phyloP scores from a whole-genome alignment of 2,797 vertebrate genomes.

The Catostomus latipinnis region DNA sequence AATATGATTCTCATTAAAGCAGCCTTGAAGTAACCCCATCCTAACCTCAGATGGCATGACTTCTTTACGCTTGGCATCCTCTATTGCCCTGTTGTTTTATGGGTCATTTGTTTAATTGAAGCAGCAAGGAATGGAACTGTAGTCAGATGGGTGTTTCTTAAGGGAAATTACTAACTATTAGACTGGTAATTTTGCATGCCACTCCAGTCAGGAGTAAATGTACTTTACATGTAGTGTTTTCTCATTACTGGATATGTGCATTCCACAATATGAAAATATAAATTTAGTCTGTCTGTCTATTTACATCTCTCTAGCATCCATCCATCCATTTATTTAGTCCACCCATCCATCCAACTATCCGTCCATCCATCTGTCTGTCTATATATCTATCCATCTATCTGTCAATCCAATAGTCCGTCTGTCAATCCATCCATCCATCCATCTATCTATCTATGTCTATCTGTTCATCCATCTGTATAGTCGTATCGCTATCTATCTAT shows the following conservation, averaged over 20 bases:
- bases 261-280: conserved; percentile 3
- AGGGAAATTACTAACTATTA: conserved; percentile 31
- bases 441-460: too few species aligned
- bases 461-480: too few species aligned
- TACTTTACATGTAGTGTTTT: background rate
- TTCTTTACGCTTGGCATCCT: conserved; percentile 25
- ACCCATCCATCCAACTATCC: too few species aligned
- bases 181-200: background rate
- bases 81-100: conserved; percentile 45
- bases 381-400: too few species aligned
- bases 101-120: conserved; percentile 51
- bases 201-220: conserved; percentile 5
- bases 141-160: conserved; percentile 32
- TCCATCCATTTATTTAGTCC: too few species aligned
- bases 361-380: too few species aligned
- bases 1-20: conserved; percentile 19
- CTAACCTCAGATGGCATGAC: conserved; percentile 24
- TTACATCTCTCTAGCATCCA: too few species aligned
- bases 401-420: too few species aligned
- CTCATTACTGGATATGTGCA: background rate
- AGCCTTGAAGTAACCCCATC: background rate
- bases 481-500: too few species aligned
- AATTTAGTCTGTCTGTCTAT: background rate
- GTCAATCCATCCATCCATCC: too few species aligned
- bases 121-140: conserved; percentile 30